Conservation (phyloP, 2,888 invertebrate genomes). For the Catonia carolina region DNA sequence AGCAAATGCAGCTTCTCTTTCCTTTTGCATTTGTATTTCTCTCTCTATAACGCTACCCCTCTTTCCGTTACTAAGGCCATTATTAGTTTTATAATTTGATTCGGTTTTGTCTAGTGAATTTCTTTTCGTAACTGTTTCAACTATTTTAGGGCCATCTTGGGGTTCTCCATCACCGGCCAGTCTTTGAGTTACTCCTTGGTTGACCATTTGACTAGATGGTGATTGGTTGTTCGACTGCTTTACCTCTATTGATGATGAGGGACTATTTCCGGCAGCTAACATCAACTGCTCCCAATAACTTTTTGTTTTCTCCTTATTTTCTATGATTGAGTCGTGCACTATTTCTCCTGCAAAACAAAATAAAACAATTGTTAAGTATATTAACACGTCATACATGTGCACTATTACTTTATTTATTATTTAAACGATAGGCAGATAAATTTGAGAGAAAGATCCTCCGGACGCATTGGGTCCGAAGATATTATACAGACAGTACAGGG, state of each 20-base stretch:
- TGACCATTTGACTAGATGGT: background rate
- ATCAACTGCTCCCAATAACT: slow-evolving; percentile 39
- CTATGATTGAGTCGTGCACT: slow-evolving; percentile 38
- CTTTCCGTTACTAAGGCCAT: background rate
- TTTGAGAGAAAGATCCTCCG: too few species aligned
- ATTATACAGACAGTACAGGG: too few species aligned
- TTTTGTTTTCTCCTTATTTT: slow-evolving; percentile 39
- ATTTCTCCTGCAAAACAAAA: slow-evolving; percentile 36
- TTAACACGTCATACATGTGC: too few species aligned
- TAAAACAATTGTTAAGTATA: too few species aligned
- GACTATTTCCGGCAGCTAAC: slow-evolving; percentile 31
- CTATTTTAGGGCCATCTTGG: slow-evolving; percentile 31
- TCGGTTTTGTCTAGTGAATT: too few species aligned
- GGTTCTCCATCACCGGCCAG: background rate
- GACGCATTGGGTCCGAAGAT: too few species aligned
- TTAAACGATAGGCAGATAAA: too few species aligned
- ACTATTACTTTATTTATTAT: too few species aligned
- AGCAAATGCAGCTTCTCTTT: slow-evolving; percentile 46
- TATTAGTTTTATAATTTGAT: slow-evolving; percentile 9
- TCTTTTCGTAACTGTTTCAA: too few species aligned
- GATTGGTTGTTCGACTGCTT: background rate
- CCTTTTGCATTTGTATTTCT: slow-evolving; percentile 45
- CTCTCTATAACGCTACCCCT: slow-evolving; percentile 39
- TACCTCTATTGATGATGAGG: background rate
- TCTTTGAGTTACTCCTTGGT: too few species aligned